Percentiles rank a stretch among this genome's conserved stretches.
Evolutionary conservation across 2,113 vertebrate species (phyloP).

Genomic region (Halcyon senegalensis): DNA sequence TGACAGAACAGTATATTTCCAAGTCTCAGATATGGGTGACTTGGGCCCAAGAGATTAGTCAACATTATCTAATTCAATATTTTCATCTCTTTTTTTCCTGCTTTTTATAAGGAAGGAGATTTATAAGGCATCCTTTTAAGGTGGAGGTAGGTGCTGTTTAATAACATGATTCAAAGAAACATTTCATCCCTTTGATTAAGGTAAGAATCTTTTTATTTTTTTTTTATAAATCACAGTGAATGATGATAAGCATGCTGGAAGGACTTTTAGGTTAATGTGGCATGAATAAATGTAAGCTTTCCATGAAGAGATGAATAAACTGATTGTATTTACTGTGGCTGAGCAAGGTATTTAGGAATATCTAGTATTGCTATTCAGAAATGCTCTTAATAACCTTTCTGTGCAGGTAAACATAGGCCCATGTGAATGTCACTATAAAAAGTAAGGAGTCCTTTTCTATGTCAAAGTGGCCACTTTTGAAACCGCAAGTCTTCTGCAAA

Average conservation of each 20-base stretch:
- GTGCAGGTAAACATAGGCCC: not conserved
- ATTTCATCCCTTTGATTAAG: not conserved
- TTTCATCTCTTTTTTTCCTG: not conserved
- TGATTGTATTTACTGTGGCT: not conserved
- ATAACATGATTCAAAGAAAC: not conserved
- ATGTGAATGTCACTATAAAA: not conserved
- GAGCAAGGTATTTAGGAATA: not conserved
- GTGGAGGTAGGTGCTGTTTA: not conserved
- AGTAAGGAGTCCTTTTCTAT: not conserved
- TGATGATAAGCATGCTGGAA: not conserved
- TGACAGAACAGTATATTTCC: not conserved
- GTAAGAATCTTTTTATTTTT: not conserved
- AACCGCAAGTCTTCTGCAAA: not conserved
- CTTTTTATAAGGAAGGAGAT: not conserved
- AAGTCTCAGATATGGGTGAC: not conserved
- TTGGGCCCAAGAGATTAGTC: not conserved
- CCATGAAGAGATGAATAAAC: not conserved
- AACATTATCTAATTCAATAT: not conserved
- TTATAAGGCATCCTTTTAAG: not conserved
- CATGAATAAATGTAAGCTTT: constrained; percentile 2
- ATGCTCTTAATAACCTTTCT: not conserved
- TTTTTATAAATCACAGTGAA: not conserved
- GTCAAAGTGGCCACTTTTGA: not conserved
- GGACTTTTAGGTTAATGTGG: constrained; percentile 25
- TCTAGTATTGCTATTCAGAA: not conserved